Evolutionary conservation across 35 echinoderm and acorn worm species (phyloP).

Genomic region (Apostichopus parvimensis): DNA sequence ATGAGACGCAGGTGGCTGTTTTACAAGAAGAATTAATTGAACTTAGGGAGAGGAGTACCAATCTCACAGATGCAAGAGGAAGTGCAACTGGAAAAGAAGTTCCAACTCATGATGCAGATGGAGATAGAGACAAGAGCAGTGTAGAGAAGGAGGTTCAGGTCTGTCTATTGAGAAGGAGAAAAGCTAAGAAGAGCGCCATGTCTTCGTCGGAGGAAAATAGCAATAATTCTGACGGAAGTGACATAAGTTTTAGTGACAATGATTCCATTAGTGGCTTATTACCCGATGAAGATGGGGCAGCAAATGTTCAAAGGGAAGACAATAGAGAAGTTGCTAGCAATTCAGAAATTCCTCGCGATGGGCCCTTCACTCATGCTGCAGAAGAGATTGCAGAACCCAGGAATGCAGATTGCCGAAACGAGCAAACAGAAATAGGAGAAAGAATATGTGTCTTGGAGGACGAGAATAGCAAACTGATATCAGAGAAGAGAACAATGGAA

Average conservation of each 20-base stretch:
- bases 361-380: background rate
- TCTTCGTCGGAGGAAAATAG: background rate
- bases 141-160: constrained; percentile 33
- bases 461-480: background rate
- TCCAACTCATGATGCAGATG: background rate
- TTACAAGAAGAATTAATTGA: constrained; percentile 41
- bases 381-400: background rate
- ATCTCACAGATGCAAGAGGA: background rate
- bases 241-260: constrained; percentile 38
- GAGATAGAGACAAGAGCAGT: background rate
- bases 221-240: background rate
- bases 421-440: background rate
- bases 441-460: background rate
- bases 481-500: background rate
- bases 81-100: background rate
- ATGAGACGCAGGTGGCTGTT: constrained; percentile 6
- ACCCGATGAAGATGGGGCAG: constrained; percentile 29
- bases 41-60: background rate
- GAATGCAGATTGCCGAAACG: background rate
- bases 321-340: background rate
- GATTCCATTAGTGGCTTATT: constrained; percentile 42
- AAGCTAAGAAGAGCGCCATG: background rate
- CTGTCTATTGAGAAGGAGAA: background rate
- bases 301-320: background rate
- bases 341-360: background rate